phyloP scores from a whole-genome alignment of 2,113 vertebrate species.

The Megatriorchis doriae region DNA sequence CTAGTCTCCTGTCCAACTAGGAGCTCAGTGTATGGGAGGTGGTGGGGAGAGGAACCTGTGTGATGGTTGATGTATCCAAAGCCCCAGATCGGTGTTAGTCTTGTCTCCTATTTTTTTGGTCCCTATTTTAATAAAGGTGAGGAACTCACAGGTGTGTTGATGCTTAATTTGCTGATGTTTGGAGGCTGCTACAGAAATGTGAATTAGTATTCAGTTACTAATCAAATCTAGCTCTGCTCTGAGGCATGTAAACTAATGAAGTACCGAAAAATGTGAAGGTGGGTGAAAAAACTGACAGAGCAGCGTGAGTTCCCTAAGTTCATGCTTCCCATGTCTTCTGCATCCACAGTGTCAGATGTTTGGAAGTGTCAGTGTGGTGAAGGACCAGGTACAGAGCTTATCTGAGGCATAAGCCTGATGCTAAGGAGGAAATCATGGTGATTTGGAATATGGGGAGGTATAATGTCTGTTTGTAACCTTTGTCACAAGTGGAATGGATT shows the following conservation, averaged over 20 bases:
- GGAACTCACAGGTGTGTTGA: neutral
- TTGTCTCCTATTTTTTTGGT: neutral
- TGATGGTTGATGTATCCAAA: neutral
- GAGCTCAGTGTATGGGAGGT: neutral
- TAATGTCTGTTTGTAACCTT: constrained; percentile 21
- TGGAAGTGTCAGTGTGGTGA: neutral
- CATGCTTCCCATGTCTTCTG: neutral
- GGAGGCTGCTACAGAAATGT: neutral
- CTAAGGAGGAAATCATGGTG: neutral
- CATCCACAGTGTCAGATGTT: neutral
- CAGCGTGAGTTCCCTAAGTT: neutral
- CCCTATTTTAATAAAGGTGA: neutral
- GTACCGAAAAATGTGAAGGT: neutral
- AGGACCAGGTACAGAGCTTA: neutral
- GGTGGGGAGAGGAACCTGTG: neutral
- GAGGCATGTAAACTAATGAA: neutral
- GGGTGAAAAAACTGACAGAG: neutral
- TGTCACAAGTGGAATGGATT: neutral
- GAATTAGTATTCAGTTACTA: neutral
- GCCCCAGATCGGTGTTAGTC: neutral
- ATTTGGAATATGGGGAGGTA: neutral
- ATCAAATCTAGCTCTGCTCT: neutral
- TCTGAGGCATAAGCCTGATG: neutral
- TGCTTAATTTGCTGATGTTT: neutral
- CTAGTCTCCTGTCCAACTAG: neutral